Conservation (phyloP, 1,140 invertebrate genomes). For the Ladona fulva region DNA sequence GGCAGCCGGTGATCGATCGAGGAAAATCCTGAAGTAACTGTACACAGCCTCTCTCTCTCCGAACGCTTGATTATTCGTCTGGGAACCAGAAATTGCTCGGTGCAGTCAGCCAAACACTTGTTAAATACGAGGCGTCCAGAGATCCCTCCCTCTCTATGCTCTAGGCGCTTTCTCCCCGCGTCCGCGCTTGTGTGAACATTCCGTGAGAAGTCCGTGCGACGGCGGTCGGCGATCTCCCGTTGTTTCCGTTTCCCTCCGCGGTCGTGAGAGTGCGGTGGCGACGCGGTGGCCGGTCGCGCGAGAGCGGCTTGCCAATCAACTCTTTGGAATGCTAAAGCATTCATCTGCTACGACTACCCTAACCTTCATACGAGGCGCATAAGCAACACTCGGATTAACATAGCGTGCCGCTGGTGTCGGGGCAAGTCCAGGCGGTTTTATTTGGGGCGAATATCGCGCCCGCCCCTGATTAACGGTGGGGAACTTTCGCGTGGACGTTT, state of each 20-base stretch:
- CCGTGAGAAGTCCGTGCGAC: too few relatives aligned
- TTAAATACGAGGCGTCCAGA: neutral
- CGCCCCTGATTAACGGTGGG: too few relatives aligned
- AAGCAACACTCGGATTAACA: neutral
- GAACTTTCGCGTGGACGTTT: too few relatives aligned
- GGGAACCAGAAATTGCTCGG: neutral
- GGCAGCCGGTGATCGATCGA: neutral
- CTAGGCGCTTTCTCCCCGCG: too few relatives aligned
- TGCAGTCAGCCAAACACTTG: neutral
- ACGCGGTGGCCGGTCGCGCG: neutral
- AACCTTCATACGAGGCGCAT: neutral
- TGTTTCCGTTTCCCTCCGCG: neutral
- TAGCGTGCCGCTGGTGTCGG: too few relatives aligned
- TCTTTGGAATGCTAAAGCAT: too few relatives aligned
- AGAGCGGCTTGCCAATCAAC: neutral
- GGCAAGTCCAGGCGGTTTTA: too few relatives aligned
- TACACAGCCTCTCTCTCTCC: neutral
- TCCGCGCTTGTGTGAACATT: too few relatives aligned
- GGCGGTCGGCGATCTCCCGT: neutral
- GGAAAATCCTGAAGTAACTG: neutral
- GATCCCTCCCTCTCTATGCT: neutral
- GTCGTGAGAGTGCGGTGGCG: neutral
- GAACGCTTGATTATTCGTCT: neutral
- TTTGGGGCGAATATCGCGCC: too few relatives aligned
- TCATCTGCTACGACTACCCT: too few relatives aligned